Base-by-base conservation (phyloP, 2,797 vertebrate species). In the Sebastes kiyomatsui region DNA sequence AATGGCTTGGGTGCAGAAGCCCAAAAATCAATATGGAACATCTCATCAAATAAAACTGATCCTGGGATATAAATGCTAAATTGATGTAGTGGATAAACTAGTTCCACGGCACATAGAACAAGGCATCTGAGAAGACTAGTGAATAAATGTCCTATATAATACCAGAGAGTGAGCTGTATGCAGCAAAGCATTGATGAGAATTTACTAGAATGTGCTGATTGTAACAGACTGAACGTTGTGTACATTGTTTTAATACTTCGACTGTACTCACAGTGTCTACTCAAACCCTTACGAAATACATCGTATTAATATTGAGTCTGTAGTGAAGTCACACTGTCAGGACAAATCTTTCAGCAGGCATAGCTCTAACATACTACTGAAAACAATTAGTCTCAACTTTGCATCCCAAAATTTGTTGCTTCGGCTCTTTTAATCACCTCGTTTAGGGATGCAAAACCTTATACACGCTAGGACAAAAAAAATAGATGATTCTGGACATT, bases 61-160 rank as follows among this genome's bases (percentile, higher is more conserved):
- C 64, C 54, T 10, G 23, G 20, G 30, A 35, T 58, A 68, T 38
- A 27, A 75, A 80, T 11, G 59, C 38, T 72, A 52, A 73, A 25
- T 9, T 20, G 27, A 75, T 78, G 67, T 35, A 54, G 69, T 77
- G 69, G 52, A 82, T 13, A 7, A 38, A 84, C n/a, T 68, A 77
- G 61, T 60, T 79, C 70, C 67, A 88, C 22, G 2, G 73, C 84
- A 86, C 61, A 65, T 5, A 61, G 22, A 87, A 83, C 75, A 89
- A 91, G 83, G 83, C 84, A 78, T 86, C 72, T 83, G 75, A 82
- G 54, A 84, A 69, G 25, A 81, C 67, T 14, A 68, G 14, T 27
- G 13, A 72, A 60, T 27, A 35, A 0, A 54, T 66, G 54, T 78
- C 28, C 28, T 80, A 64, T 54, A 42, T 33, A 68, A 72, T 30